These are phyloP conservation scores for Sipha maydis DNA, from an alignment of 2,888 invertebrate species.

Conservation along the genomic window DNA sequence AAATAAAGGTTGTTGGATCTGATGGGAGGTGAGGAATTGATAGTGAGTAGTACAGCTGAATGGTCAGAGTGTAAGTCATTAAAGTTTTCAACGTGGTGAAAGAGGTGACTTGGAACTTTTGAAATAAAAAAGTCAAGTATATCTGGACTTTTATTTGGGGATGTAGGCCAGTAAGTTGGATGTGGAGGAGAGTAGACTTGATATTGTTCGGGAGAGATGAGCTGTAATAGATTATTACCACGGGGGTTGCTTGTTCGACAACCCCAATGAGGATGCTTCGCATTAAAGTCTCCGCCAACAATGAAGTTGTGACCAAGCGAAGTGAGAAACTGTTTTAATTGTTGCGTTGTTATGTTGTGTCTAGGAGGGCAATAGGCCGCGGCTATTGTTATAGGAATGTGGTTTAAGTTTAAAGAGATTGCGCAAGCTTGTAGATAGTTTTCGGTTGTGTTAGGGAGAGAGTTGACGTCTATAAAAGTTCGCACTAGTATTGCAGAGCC, in stretches of 20 bases:
- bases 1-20: neutral
- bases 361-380: conserved; percentile 3
- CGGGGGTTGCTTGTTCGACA: neutral
- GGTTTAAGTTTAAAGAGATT: conserved; percentile 15
- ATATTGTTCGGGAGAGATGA: too few relatives aligned
- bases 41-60: neutral
- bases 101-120: neutral
- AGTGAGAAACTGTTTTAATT: conserved; percentile 7
- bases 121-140: conserved; percentile 30
- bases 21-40: too few relatives aligned
- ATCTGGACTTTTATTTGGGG: conserved; percentile 29
- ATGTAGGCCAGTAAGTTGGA: conserved; percentile 14
- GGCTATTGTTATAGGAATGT: conserved; percentile 11
- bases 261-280: neutral
- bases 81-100: neutral
- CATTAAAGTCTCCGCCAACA: neutral
- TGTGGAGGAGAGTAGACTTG: too few relatives aligned
- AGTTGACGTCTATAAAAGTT: neutral
- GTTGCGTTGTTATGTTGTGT: too few relatives aligned
- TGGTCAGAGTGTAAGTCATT: conserved; percentile 28
- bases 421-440: conserved; percentile 18
- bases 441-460: neutral
- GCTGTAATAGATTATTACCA: too few relatives aligned
- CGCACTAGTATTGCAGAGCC: neutral
- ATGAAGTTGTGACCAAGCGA: conserved; percentile 16